Evolutionary conservation across 2,888 invertebrate genomes (phyloP), one percentile per base, ranked within the genome.

Genomic region (Cactoblastis cactorum): DNA sequence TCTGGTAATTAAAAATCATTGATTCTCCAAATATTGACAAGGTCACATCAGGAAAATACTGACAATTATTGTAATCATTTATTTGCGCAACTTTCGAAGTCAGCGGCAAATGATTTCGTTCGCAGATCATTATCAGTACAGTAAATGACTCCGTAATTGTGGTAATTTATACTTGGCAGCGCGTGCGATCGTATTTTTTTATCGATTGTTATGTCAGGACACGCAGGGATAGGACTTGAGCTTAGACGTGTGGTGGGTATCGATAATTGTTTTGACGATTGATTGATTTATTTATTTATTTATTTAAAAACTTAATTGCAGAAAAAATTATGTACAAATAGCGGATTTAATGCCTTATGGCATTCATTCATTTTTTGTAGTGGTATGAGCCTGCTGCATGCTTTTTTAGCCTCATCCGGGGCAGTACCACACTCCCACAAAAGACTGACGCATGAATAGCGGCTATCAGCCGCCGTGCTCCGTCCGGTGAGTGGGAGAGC

Each of bases 181-280:
- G 24, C 11, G 28, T 11, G 28, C 14, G 43, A 43, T 43, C 28
- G 43, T 28, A 3, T 35, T n/a, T n/a, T n/a, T n/a, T 11, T 43
- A 43, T 43, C 11, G 28, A 43, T 43, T 28, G 17, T 43, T 24
- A 9, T 28, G 28, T 1, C 43, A 9, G 43, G 28, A 28, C 28
- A 24, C 19, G 4, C 12, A 32, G 43, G 15, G 43, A 43, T 28
- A 28, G 1, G 28, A 11, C 17, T 2, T 9, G 19, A 22, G n/a
- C n/a, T n/a, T n/a, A n/a, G n/a, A n/a, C 39, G 39, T 22, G 22
- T 22, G 17, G 22, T n/a, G 0, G 1, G 4, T 39, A 39, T 22
- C 22, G 39, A 38, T 18, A n/a, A n/a, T n/a, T n/a, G 41, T 28
- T 33, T 33, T 49, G 49, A 12, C 34, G 52, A 55, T n/a, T n/a